Evolutionary conservation across 2,888 invertebrate genomes (phyloP), one percentile per base, ranked within the genome.

Genomic region (Epinotia ramella): DNA sequence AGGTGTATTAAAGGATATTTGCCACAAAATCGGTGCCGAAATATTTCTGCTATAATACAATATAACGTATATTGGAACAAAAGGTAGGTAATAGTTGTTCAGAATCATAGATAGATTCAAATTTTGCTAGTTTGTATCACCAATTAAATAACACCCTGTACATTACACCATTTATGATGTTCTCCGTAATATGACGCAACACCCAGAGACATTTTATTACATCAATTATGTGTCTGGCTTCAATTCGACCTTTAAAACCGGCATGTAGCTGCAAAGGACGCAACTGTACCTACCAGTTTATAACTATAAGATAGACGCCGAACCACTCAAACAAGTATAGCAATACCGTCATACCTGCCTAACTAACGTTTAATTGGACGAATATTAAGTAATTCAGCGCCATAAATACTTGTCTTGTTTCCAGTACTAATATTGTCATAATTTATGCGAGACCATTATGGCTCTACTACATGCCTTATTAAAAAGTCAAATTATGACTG

Each of bases 161-260:
- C 9, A 46, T 46, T 46, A 53, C 6, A 53, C n/a, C 53, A n/a
- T n/a, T 13, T n/a, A 53, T n/a, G 53, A 53, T 53, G n/a, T n/a
- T 49, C 53, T n/a, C 53, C 7, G 53, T n/a, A 53, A 53, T 53
- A 53, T 28, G 49, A 66, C 53, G 49, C 24, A 53, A 65, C 5
- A 20, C 3, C 18, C 6, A 12, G 16, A 24, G 24, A 28, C 33
- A 62, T 62, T 62, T 62, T 62, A 24, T 28, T 33, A 33, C 28
- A 53, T 71, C 49, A 53, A 65, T 40, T 63, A 57, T 20, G 40
- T 56, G 40, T 64, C 56, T 56, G 57, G 12, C 56, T 56, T 53
- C 11, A 44, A 9, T 18, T 3, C 28, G 65, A 59, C 72, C 57
- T 72, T 46, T 56, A 72, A 46, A 65, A 72, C 72, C 57, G 72